Evolutionary conservation across 2,113 vertebrate species (phyloP), one percentile per base, ranked within the genome.

Genomic region (Sylvicapra grimmia): DNA sequence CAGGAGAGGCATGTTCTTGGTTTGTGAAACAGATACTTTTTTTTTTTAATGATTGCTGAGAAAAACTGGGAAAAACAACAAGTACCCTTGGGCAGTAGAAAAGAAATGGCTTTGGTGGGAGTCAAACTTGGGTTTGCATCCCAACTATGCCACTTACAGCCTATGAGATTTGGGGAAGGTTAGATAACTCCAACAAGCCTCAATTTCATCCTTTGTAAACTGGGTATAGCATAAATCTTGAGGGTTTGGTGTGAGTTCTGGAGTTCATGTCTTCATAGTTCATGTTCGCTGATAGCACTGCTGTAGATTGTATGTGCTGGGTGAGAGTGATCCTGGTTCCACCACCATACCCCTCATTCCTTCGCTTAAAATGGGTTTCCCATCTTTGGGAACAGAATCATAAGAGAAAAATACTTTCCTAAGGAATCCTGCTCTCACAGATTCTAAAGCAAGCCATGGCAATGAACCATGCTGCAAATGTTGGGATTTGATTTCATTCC

Each of bases 211-310:
- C 54, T 83, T 79, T 9, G 9, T 75, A 51, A 92, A 54, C n/a
- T 51, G 31, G 21, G 14, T 4, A 29, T 31, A 59, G 47, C 6
- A 53, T 5, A 36, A 8, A 33, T 11, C 23, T 88, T 80, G 23
- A 68, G 31, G 23, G 61, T 47, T 29, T 56, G 25, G 4, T 15
- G 4, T 40, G 36, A 9, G 12, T 51, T 59, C 58, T 82, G 56
- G 49, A 59, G 33, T 86, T 79, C 2, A 0, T 58, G 1, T 31
- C 53, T 47, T 33, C 18, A 2, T 2, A 8, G 18, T 47, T 49
- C 8, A 1, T 0, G 0, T 31, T 21, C 40, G 9, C 1, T 49
- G 80, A 40, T 7, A 21, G 1, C 27, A 15, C 56, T 36, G 1
- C 6, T 25, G 6, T n/a, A 80, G 31, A 27, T 12, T 29, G 5